Evolutionary conservation across 2,113 vertebrate species (phyloP).

Genomic region (Chauna torquata): DNA sequence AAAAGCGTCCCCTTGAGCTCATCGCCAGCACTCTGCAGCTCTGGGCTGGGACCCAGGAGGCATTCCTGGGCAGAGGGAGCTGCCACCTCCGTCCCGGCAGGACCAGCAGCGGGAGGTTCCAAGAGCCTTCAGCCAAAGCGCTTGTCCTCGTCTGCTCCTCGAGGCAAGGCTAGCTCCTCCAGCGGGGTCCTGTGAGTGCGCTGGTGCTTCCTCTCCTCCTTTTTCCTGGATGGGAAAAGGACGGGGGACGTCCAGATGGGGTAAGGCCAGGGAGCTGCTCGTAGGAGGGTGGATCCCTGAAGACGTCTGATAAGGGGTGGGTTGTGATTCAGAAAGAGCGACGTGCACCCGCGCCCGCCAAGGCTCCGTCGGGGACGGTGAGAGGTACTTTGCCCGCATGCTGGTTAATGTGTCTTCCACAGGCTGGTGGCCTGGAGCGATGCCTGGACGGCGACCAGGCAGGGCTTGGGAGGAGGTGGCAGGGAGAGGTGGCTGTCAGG

Average conservation of each 20-base stretch:
- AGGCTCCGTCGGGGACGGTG: fast-evolving
- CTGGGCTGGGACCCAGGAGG: neutral
- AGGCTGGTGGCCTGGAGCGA: neutral
- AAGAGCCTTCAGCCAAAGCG: neutral
- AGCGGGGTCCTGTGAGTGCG: fast-evolving
- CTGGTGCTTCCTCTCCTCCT: neutral
- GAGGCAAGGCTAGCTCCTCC: neutral
- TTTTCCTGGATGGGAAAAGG: neutral
- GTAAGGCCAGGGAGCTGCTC: neutral
- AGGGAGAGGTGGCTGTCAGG: neutral
- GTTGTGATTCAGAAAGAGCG: neutral
- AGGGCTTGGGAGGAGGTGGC: neutral
- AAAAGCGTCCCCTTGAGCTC: neutral
- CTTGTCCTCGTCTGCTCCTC: fast-evolving
- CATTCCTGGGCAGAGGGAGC: neutral
- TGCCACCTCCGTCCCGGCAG: neutral
- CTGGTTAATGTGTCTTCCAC: neutral
- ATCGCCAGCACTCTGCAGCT: neutral
- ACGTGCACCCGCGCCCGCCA: neutral
- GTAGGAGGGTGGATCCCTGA: neutral
- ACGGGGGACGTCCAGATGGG: neutral
- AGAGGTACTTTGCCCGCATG: neutral
- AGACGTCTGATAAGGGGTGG: neutral
- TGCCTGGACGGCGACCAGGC: neutral
- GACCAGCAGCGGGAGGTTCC: neutral